Evolutionary conservation across 2,888 invertebrate species (phyloP).

Genomic region (Caenorhabditis uteleia): DNA sequence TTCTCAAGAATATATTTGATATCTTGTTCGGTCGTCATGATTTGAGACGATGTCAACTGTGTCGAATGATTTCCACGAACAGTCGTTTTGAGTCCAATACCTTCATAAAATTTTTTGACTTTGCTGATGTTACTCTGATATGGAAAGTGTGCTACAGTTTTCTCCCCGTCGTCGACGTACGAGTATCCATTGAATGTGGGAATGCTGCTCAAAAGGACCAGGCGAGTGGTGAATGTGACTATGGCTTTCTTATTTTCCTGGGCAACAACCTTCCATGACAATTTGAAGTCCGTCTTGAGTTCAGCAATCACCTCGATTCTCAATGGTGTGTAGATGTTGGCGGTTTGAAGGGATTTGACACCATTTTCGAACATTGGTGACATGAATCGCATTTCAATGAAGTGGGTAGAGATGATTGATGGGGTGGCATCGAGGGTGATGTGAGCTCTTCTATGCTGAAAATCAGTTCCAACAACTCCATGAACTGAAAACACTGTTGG

Average conservation of each 20-base stretch:
- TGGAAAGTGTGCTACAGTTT: slow-evolving; percentile 41
- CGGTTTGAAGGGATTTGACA: slow-evolving; percentile 45
- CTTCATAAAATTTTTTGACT: slow-evolving; percentile 22
- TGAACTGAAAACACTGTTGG: slow-evolving; percentile 37
- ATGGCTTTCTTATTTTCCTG: too few species aligned
- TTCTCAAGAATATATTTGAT: slow-evolving; percentile 39
- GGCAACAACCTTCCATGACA: too few species aligned
- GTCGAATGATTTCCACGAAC: slow-evolving; percentile 39
- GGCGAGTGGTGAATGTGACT: too few species aligned
- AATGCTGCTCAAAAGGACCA: too few species aligned
- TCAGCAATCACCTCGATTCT: slow-evolving; percentile 28
- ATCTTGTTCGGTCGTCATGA: slow-evolving; percentile 50
- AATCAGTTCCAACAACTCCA: slow-evolving; percentile 24
- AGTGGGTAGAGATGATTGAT: slow-evolving; percentile 40
- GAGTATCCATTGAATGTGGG: slow-evolving; percentile 8
- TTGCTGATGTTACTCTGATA: slow-evolving; percentile 25
- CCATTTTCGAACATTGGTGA: slow-evolving; percentile 52
- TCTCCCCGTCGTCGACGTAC: slow-evolving; percentile 45
- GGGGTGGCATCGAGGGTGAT: slow-evolving; percentile 32
- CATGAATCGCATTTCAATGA: slow-evolving; percentile 40
- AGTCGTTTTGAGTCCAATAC: slow-evolving; percentile 38
- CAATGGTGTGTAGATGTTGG: slow-evolving; percentile 51
- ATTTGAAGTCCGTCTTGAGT: slow-evolving; percentile 18
- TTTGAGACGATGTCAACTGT: slow-evolving; percentile 24
- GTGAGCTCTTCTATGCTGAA: slow-evolving; percentile 11